Evolutionary conservation across 2,797 vertebrate genomes (phyloP).

Genomic region (Crax fasciolata): DNA sequence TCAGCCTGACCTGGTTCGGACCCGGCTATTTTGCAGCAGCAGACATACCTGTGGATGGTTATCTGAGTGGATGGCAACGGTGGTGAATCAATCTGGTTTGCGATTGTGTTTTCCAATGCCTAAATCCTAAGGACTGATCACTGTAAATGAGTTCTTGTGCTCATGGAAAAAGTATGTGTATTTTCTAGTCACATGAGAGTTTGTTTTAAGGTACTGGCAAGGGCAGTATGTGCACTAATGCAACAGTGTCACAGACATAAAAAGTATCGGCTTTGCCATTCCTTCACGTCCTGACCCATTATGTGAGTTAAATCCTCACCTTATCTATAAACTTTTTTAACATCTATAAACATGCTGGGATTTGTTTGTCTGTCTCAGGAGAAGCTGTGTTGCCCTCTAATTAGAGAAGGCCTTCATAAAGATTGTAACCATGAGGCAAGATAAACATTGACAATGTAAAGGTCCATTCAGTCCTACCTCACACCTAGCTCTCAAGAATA

Average conservation of each 20-base stretch:
- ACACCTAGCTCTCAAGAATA: not conserved
- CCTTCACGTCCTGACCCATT: fast-evolving
- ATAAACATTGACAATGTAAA: not conserved
- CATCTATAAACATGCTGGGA: not conserved
- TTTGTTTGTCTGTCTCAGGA: not conserved
- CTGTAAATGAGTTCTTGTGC: not conserved
- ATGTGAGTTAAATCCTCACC: not conserved
- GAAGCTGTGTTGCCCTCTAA: not conserved
- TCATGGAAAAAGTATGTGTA: not conserved
- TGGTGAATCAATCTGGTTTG: not conserved
- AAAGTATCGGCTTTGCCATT: fast-evolving
- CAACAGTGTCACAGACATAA: not conserved
- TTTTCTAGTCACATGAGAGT: not conserved
- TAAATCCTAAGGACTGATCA: not conserved
- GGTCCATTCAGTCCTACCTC: not conserved
- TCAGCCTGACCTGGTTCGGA: not conserved
- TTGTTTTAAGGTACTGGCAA: not conserved
- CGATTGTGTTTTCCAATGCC: not conserved
- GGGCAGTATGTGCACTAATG: not conserved
- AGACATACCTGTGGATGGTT: not conserved
- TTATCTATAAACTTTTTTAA: not conserved
- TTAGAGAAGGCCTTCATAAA: not conserved
- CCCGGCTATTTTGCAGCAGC: not conserved
- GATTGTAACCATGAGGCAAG: not conserved
- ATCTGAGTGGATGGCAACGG: not conserved